These are phyloP conservation scores for Acanthosepion esculentum DNA, from an alignment of 2,888 invertebrate genomes.

Conservation along the genomic window DNA sequence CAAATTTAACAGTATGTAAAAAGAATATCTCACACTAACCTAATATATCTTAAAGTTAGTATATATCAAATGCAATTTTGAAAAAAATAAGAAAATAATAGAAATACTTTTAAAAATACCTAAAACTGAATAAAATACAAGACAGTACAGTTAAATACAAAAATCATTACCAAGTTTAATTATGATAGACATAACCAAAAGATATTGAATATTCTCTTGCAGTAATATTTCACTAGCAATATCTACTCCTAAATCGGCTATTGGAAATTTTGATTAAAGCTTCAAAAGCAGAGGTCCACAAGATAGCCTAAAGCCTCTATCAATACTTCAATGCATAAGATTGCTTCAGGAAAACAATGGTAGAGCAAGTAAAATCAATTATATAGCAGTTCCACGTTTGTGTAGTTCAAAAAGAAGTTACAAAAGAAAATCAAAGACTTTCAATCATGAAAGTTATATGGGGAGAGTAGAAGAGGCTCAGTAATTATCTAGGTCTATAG, in stretches of 20 bases:
- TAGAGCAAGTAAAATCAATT: not conserved
- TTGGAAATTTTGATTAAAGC: not conserved
- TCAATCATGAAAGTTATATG: not conserved
- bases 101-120: not conserved
- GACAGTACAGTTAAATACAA: not conserved
- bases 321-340: not conserved
- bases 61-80: not conserved
- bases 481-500: constrained; percentile 23
- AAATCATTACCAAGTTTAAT: not conserved
- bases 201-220: not conserved
- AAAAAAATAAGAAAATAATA: not conserved
- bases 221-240: not conserved
- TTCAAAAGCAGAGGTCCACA: not conserved
- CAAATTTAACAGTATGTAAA: too few species aligned
- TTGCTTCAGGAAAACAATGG: constrained; percentile 33
- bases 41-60: too few species aligned
- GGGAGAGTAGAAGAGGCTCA: not conserved
- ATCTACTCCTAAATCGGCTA: constrained; percentile 17
- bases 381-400: not conserved
- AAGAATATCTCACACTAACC: too few species aligned
- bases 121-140: not conserved
- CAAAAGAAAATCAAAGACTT: not conserved
- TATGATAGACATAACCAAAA: not conserved
- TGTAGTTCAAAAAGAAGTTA: not conserved
- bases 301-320: not conserved